Conservation (phyloP, 2,888 invertebrate species). For the Ichneumoninae sp. region DNA sequence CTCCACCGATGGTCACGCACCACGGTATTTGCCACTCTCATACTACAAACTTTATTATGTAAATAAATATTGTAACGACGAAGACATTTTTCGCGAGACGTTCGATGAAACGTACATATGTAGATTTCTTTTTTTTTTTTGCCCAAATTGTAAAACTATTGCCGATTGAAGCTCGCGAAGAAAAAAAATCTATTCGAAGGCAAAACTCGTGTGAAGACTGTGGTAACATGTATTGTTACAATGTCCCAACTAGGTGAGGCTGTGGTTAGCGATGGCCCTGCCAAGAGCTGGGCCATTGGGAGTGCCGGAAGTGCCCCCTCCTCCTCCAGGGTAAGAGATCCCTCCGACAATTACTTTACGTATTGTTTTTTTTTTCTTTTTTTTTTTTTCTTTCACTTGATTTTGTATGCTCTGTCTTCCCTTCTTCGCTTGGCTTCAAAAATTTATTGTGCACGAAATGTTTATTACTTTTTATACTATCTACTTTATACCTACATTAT, state of each 20-base stretch:
- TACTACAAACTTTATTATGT: neutral
- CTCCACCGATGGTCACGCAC: slow-evolving; percentile 14
- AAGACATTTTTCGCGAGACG: neutral
- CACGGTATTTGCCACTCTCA: slow-evolving; percentile 26
- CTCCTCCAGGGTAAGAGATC: slow-evolving; percentile 88
- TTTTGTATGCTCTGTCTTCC: slow-evolving; percentile 83
- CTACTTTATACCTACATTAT: slow-evolving; percentile 48
- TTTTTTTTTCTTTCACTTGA: slow-evolving; percentile 71
- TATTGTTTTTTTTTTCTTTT: slow-evolving; percentile 61
- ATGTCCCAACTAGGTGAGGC: slow-evolving; percentile 85
- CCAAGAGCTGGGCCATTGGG: slow-evolving; percentile 84
- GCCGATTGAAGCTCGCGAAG: slow-evolving; percentile 67
- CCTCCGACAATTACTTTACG: slow-evolving; percentile 83
- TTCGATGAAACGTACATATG: neutral
- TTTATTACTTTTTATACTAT: slow-evolving; percentile 73
- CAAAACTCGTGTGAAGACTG: slow-evolving; percentile 73
- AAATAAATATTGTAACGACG: slow-evolving; percentile 10
- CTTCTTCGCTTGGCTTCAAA: slow-evolving; percentile 83
- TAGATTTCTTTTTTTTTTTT: neutral
- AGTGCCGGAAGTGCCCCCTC: slow-evolving; percentile 84
- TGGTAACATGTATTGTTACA: slow-evolving; percentile 84
- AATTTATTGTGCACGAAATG: slow-evolving; percentile 79
- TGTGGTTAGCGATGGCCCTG: slow-evolving; percentile 85
- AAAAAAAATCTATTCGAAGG: slow-evolving; percentile 49
- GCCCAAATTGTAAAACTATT: neutral